These are phyloP conservation scores for Callipepla squamata DNA, from an alignment of 2,113 vertebrate genomes.

Conservation along the genomic window DNA sequence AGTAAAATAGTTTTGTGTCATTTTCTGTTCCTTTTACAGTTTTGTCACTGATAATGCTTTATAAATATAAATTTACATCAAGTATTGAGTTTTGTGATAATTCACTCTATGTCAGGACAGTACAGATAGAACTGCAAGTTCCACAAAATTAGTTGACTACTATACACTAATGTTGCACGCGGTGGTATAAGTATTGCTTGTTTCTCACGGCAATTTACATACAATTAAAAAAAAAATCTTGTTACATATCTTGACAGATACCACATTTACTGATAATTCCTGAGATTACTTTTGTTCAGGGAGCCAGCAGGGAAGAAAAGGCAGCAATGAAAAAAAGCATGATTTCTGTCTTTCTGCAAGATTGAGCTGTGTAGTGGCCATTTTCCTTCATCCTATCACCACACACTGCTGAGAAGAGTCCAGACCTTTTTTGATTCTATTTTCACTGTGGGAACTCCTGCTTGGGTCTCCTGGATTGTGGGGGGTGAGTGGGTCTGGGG, in stretches of 20 bases:
- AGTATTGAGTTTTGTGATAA: not conserved
- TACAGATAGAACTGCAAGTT: not conserved
- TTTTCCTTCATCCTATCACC: no score
- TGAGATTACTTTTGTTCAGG: not conserved
- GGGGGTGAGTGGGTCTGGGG: no score
- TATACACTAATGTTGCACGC: not conserved
- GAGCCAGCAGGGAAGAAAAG: not conserved
- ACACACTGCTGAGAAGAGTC: no score
- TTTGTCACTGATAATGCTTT: not conserved
- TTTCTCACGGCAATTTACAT: not conserved
- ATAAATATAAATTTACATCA: slow-evolving; percentile 4
- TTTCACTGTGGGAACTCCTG: no score
- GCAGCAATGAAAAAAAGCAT: not conserved
- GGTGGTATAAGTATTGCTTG: not conserved
- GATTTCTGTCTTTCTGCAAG: not conserved
- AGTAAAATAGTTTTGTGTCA: not conserved
- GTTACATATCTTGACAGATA: not conserved
- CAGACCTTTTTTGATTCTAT: no score
- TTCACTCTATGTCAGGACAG: not conserved
- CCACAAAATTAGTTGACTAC: slow-evolving; percentile 10
- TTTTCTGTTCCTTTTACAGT: not conserved
- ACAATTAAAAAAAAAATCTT: not conserved
- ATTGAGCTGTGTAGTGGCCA: not conserved
- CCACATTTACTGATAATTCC: not conserved
- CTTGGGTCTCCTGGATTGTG: no score